Base-by-base conservation (phyloP, 1,140 invertebrate genomes). In the Brachionus koreanus region DNA sequence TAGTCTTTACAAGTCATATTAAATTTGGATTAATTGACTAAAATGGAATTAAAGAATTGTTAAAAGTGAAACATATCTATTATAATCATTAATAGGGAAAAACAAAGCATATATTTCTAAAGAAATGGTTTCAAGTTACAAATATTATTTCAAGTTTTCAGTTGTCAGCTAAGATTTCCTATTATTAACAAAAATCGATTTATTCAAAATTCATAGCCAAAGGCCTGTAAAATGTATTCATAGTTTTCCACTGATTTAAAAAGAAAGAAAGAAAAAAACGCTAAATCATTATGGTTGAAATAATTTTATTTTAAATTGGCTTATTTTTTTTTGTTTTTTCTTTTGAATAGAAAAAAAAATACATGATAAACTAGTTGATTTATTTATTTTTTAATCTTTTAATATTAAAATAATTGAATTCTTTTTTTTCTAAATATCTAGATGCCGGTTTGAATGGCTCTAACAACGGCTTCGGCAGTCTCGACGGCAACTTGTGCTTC, bases 401-500 rank as follows among this genome's bases (percentile, higher is more conserved):
- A 29, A 29, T 29, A n/a, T n/a, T n/a, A 29, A 29, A 29, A 29
- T 29, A 37, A 19, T 35, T 33, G 12, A 37, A 65, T 65, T 65
- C 19, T 33, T 10, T 67, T 29, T 9, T 25, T 65, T 35, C 0
- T 25, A 63, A 63, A 29, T 16, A 39, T 69, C 67, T 82, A 82
- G 63, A 43, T 67, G 9, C 79, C 79, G 49, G 79, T 67, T 72
- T 82, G 79, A 12, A 82, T 82, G 35, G 82, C 82, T 82, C 65
- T 49, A 19, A 82, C 57, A 23, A 69, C 82, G 84, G 95, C 94
- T 90, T 98, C 94, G 63, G 93, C 94, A 63, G 96, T 94, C 90
- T 98, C 96, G n/a, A 98, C 90, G 25, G 94, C 94, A 86, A 98
- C 97, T 84, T 92, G 91, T 79, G 95, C 96, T 90, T 96, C 94